Conservation (phyloP, 2,888 invertebrate genomes). For the Drosophila phalerata region DNA sequence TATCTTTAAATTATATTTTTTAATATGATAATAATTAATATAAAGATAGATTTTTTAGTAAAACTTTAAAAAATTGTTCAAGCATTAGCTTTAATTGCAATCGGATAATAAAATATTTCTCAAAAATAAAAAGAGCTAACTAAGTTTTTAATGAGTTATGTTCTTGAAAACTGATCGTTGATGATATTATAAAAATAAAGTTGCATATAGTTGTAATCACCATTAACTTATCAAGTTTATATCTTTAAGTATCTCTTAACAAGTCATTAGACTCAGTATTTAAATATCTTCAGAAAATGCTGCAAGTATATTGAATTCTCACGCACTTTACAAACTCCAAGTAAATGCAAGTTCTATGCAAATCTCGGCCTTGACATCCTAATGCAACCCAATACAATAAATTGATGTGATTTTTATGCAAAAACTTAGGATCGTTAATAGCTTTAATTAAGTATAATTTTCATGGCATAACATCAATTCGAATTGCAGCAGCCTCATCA, state of each 20-base stretch:
- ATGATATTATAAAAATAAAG: background rate
- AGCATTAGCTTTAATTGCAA: background rate
- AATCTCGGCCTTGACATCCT: slow-evolving; percentile 74
- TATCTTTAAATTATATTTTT: too few species aligned
- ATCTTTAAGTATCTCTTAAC: slow-evolving; percentile 16
- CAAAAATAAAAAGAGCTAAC: too few species aligned
- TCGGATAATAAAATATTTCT: background rate
- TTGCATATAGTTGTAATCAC: background rate
- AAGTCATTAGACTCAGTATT: slow-evolving; percentile 15
- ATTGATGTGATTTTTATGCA: slow-evolving; percentile 79
- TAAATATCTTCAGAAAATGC: slow-evolving; percentile 9
- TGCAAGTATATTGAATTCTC: slow-evolving; percentile 20
- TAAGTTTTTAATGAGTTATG: too few species aligned
- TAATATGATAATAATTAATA: background rate
- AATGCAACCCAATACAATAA: slow-evolving; percentile 64
- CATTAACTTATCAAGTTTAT: slow-evolving; percentile 22
- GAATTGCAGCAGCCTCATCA: slow-evolving; percentile 27
- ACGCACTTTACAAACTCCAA: slow-evolving; percentile 45
- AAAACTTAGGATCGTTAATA: slow-evolving; percentile 58
- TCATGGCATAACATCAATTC: slow-evolving; percentile 13
- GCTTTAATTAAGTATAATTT: slow-evolving; percentile 78
- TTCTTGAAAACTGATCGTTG: background rate
- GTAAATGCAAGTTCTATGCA: slow-evolving; percentile 70
- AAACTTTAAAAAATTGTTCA: background rate
- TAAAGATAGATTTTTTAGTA: background rate